Conservation (phyloP, 2,888 invertebrate genomes). For the Lysandra bellargus region DNA sequence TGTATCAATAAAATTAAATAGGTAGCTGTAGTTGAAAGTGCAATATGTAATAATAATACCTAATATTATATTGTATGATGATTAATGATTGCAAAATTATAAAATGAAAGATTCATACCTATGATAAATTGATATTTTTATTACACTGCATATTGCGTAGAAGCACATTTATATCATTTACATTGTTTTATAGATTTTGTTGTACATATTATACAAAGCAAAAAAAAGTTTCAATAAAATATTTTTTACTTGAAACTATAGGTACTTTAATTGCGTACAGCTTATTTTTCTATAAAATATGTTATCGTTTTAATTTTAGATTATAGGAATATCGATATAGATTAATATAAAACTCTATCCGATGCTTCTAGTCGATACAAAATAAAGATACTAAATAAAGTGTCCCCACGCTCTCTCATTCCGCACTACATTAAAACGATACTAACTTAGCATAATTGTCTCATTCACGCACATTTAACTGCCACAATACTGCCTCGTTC, state of each 20-base stretch:
- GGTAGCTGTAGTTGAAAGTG: no score
- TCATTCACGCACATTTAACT: conserved; percentile 70
- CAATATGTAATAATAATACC: no score
- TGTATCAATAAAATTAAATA: no score
- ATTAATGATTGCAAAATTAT: no score
- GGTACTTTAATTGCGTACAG: no score
- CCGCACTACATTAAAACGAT: conserved; percentile 71
- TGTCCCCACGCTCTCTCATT: conserved; percentile 54
- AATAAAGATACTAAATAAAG: conserved; percentile 39
- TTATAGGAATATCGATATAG: conserved; percentile 3
- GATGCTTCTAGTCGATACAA: conserved; percentile 40
- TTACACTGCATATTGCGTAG: not conserved
- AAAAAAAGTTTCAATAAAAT: not conserved
- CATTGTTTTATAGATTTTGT: not conserved
- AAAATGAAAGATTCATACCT: no score
- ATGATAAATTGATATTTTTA: not conserved
- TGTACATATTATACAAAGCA: not conserved
- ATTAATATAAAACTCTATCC: conserved; percentile 31
- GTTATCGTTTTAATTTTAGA: not conserved
- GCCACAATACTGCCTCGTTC: conserved; percentile 54
- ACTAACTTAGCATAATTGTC: conserved; percentile 79
- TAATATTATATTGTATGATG: no score
- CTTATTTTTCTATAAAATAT: no score
- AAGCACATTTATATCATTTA: not conserved
- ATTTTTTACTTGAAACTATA: not conserved